Conservation (phyloP, 30 jellyfish, hydroid and myxozoan genomes). For the Turritopsis dohrnii region DNA sequence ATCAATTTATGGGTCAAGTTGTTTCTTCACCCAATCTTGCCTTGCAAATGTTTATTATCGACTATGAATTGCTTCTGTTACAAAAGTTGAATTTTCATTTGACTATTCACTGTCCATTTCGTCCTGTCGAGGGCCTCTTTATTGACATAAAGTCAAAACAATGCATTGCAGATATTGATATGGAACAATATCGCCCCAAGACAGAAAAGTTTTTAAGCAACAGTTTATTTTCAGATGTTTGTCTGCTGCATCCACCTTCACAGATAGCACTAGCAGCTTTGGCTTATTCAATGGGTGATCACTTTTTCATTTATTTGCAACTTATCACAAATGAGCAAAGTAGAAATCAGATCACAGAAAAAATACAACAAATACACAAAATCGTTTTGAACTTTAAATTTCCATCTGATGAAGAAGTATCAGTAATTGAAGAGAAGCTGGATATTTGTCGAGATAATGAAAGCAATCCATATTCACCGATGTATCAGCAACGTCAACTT, state of each 20-base stretch:
- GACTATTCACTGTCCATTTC: constrained; percentile 77
- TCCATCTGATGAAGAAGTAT: constrained; percentile 45
- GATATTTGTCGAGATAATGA: constrained; percentile 61
- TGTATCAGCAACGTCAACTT: constrained; percentile 52
- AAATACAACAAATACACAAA: constrained; percentile 36
- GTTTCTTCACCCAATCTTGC: constrained; percentile 38
- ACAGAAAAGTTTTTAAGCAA: constrained; percentile 64
- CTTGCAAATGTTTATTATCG: constrained; percentile 58
- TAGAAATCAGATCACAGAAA: constrained; percentile 20
- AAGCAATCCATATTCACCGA: constrained; percentile 68
- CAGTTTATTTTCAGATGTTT: constrained; percentile 64
- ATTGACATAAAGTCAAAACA: constrained; percentile 70
- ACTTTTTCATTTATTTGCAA: constrained; percentile 27
- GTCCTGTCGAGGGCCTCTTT: constrained; percentile 87
- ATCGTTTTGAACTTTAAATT: constrained; percentile 49
- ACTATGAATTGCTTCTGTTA: constrained; percentile 66
- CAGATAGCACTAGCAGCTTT: constrained; percentile 86
- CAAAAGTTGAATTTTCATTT: constrained; percentile 86
- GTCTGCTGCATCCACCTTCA: constrained; percentile 65
- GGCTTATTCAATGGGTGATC: constrained; percentile 46
- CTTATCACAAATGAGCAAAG: constrained; percentile 29
- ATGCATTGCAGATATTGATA: constrained; percentile 18
- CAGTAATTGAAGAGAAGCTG: constrained; percentile 39
- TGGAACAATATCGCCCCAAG: constrained; percentile 58
- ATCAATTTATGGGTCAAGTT: constrained; percentile 77